Base-by-base conservation (phyloP, 2,888 invertebrate genomes). In the Coenonympha glycerion region DNA sequence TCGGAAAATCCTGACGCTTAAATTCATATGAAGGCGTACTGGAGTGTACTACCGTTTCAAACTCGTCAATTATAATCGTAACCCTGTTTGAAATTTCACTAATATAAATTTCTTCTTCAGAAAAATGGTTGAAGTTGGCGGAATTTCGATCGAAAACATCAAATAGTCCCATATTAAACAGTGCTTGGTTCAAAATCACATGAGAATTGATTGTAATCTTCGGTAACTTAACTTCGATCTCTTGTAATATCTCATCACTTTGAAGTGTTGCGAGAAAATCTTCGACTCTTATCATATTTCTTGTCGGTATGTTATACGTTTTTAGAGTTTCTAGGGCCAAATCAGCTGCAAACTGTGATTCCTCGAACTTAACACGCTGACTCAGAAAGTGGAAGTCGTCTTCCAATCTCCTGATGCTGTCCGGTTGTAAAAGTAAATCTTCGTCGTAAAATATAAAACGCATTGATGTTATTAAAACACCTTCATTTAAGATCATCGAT, bases 201-300 rank as follows among this genome's bases (percentile, higher is more conserved):
- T n/a, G n/a, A n/a, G n/a, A n/a, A n/a, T n/a, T n/a, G n/a, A n/a
- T n/a, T n/a, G n/a, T n/a, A n/a, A n/a, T n/a, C n/a, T n/a, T n/a
- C n/a, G n/a, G n/a, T n/a, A n/a, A n/a, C n/a, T n/a, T n/a, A n/a
- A n/a, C n/a, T n/a, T n/a, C n/a, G n/a, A 92, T 88, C 19, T 90
- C 89, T 46, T 90, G 90, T 37, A 89, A 85, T 0, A 73, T 90
- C 2, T 83, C 73, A 3, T 78, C 69, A 3, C 71, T 69, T 2
- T 80, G 71, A 0, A 92, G 63, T 31, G 75, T 79, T 9, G 80
- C 68, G 11, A 90, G 76, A 9, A 90, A 79, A 64, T 90, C 90
- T 30, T 81, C 89, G 57, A 84, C 78, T 2, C 11, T 6, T 70
- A 71, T n/a, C 11, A 1, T 86, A 63, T 6, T 81, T 82, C 55